Evolutionary conservation across 2,888 invertebrate species (phyloP), one percentile per base, ranked within the genome.

Genomic region (Andrena flavipes): DNA sequence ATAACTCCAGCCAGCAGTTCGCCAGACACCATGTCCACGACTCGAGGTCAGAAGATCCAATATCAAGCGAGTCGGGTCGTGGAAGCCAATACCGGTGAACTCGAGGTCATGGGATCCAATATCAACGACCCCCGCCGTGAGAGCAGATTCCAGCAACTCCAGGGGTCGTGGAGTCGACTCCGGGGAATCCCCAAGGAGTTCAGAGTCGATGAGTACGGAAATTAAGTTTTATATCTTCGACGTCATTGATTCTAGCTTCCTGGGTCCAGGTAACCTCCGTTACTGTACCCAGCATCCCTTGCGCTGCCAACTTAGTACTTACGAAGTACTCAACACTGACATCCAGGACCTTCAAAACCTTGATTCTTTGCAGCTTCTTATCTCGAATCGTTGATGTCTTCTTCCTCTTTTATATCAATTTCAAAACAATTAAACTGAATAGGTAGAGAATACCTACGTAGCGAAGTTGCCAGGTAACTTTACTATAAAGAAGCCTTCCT

Each of bases 51-150:
- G 33, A 54, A 13, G 77, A 77, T 77, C 72, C 77, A 72, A 77
- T 80, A 80, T 77, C 80, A 67, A 49, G 35, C 33, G 29, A 56
- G 67, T 68, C 60, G 80, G 65, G 54, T 72, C 67, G 35, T 23
- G 29, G 35, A 63, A 77, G 35, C 67, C 71, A 77, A 77, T 76
- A 80, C 71, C 67, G 48, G 20, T 20, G 76, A 70, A 70, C 76
- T 23, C 54, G 71, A 65, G 67, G 77, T 80, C 80, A 80, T 1
- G 54, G 33, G 80, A 77, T 80, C 63, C 71, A 77, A 80, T 77
- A 72, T 63, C 71, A 48, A 69, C 71, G 48, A 63, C 23, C 63
- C 59, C 49, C 71, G 71, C 56, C 71, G 48, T 54, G 67, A 72
- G 67, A 77, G 49, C 67, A 72, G 80, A 63, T 77, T 80, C 54